Percentiles rank a stretch among this genome's conserved stretches.
Conservation (phyloP, 92 coral and sea anemone species). For the Plumapathes pennacea region DNA sequence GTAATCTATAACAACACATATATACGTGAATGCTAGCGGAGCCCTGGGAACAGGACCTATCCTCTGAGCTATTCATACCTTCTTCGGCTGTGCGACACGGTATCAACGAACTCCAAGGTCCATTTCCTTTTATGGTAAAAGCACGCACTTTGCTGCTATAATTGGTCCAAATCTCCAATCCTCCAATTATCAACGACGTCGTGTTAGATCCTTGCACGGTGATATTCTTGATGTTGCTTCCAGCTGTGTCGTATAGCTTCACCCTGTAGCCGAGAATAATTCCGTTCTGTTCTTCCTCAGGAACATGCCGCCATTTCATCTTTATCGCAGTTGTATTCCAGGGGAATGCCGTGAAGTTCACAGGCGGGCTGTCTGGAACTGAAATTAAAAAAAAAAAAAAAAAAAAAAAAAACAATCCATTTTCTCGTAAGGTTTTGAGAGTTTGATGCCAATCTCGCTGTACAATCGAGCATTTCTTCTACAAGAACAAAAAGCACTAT, state of each 20-base stretch:
- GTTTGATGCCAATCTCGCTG: too few species aligned
- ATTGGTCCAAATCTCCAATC: slow-evolving; percentile 56
- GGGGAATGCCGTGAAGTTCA: slow-evolving; percentile 12
- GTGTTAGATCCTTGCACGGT: slow-evolving; percentile 24
- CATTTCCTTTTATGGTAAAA: slow-evolving; percentile 47
- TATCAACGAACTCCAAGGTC: slow-evolving; percentile 48
- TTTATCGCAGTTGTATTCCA: slow-evolving; percentile 25
- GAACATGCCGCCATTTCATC: slow-evolving; percentile 43
- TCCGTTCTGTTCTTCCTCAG: slow-evolving; percentile 49
- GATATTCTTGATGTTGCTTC: slow-evolving; percentile 8
- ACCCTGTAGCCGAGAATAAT: slow-evolving; percentile 38
- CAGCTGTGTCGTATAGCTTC: slow-evolving; percentile 16
- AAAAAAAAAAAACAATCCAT: too few species aligned
- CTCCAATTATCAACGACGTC: slow-evolving; percentile 2
- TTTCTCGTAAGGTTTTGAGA: too few species aligned
- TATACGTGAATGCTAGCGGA: too few species aligned
- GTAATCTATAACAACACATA: too few species aligned
- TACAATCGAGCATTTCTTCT: too few species aligned
- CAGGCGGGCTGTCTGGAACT: slow-evolving; percentile 56
- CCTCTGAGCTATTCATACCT: too few species aligned
- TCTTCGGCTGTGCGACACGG: slow-evolving; percentile 52
- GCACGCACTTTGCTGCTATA: slow-evolving; percentile 47
- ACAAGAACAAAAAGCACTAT: too few species aligned
- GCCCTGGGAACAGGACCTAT: too few species aligned
- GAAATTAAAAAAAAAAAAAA: background rate